Evolutionary conservation across 1,140 invertebrate species (phyloP), one percentile per base, ranked within the genome.

Genomic region (Penaeus chinensis): DNA sequence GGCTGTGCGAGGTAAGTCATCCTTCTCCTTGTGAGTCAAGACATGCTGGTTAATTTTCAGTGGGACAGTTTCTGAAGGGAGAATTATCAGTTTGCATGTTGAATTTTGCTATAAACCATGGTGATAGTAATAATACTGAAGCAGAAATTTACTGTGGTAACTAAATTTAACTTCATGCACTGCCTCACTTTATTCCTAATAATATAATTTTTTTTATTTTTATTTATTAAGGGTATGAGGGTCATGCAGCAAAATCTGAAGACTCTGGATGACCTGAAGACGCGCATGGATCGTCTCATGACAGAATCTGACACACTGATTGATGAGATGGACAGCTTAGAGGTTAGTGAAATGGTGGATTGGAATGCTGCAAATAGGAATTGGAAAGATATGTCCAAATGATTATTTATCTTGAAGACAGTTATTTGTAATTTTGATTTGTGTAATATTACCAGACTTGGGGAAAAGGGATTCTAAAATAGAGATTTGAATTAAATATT

Each of bases 1-100:
- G 85, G 85, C 80, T 87, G 10, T 87, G 79, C 82, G 79, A 87
- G 80, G 85, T 87, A 37, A 63, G 79, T 81, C 18, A n/a, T 27
- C 20, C 47, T 71, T 16, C 54, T 74, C 20, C n/a, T 37, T 8
- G 3, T 74, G 27, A 27, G 24, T 27, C 2, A 20, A 27, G 27
- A 42, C 7, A 42, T 42, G 7, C 37, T 42, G 37, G n/a, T 18
- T 74, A 0, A 13, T 54, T 54, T 54, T 54, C 11, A 13, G 16
- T 8, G 10, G 54, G 2, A 11, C 37, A 42, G 7, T 42, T 42
- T 42, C 37, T 42, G 2, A 54, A 54, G 54, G 54, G 54, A 13
- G 54, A 13, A 54, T 11, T 54, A 54, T 54, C 37, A 54, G 2
- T 54, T 54, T 54, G 16, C 1, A 54, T 54, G 16, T 11, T 54